These are phyloP conservation scores for Drosophila austrosaltans DNA, from an alignment of 2,888 invertebrate genomes.

Conservation along the genomic window DNA sequence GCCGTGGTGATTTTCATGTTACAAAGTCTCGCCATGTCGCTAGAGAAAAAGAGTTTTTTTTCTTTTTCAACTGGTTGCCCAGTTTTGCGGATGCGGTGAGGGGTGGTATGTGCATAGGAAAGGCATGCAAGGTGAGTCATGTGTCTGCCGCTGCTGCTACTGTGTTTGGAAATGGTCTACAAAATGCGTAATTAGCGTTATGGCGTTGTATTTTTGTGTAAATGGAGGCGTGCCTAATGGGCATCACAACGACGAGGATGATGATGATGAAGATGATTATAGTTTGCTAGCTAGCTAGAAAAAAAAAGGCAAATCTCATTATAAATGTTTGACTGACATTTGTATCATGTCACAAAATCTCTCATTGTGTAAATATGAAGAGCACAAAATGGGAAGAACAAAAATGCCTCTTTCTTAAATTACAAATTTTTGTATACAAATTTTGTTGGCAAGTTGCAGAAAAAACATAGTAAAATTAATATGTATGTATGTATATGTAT, in stretches of 20 bases:
- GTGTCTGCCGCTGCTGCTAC: constrained; percentile 34
- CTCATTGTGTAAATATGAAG: background rate
- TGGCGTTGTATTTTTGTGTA: constrained; percentile 53
- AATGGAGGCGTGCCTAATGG: constrained; percentile 44
- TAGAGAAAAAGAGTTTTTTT: constrained; percentile 45
- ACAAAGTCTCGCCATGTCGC: constrained; percentile 60
- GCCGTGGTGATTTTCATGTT: constrained; percentile 76
- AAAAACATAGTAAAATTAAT: no score
- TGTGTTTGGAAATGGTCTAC: constrained; percentile 69
- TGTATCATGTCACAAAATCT: background rate
- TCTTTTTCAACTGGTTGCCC: constrained; percentile 42
- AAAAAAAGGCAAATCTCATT: background rate
- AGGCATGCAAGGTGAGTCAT: constrained; percentile 45
- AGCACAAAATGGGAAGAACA: no score
- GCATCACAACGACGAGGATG: constrained; percentile 16
- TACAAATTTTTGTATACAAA: no score
- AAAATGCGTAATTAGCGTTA: constrained; percentile 78
- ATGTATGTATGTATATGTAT: no score
- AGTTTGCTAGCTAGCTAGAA: background rate
- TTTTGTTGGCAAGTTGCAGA: no score
- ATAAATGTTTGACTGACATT: background rate
- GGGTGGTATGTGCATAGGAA: background rate
- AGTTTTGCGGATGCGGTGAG: background rate
- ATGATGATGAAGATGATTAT: background rate
- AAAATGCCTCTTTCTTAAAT: no score